Percentiles rank a stretch among this genome's conserved stretches.
Evolutionary conservation across 2,888 invertebrate genomes (phyloP).

Genomic region (Ypsolopha sequella): DNA sequence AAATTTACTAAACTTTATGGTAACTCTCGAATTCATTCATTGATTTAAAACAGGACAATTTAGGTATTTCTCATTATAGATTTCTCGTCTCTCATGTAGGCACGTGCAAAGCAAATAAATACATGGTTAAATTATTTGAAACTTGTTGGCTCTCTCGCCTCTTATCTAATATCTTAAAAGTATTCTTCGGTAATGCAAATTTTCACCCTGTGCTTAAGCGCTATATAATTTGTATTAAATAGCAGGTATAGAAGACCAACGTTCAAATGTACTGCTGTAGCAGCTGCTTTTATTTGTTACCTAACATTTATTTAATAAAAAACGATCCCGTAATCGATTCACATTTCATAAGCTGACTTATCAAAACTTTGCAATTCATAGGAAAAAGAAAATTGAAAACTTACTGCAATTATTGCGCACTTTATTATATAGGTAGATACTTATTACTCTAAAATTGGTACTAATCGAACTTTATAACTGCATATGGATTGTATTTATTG

Average conservation of each 20-base stretch:
- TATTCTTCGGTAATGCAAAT: constrained; percentile 21
- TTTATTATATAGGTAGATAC: not conserved
- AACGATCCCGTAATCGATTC: not conserved
- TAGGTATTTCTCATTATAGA: no score
- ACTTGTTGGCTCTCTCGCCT: no score
- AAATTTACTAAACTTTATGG: no score
- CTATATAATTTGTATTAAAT: constrained; percentile 20
- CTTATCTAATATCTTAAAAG: no score
- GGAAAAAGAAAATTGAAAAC: not conserved
- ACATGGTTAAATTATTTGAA: no score
- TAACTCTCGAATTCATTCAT: no score
- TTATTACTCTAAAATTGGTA: not conserved
- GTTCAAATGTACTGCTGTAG: not conserved
- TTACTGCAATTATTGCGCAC: not conserved
- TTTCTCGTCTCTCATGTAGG: no score
- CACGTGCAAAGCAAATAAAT: no score
- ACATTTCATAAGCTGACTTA: not conserved
- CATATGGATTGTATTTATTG: not conserved
- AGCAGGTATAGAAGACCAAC: not conserved
- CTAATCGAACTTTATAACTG: not conserved
- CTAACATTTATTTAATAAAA: not conserved
- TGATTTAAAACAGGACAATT: no score
- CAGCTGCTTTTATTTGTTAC: not conserved
- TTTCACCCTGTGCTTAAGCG: constrained; percentile 44
- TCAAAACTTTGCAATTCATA: not conserved